A percentile compares a stretch with the other conserved stretches of the same genome.
Conservation (phyloP, 2,888 invertebrate genomes). For the Drosophila nr. fundita region DNA sequence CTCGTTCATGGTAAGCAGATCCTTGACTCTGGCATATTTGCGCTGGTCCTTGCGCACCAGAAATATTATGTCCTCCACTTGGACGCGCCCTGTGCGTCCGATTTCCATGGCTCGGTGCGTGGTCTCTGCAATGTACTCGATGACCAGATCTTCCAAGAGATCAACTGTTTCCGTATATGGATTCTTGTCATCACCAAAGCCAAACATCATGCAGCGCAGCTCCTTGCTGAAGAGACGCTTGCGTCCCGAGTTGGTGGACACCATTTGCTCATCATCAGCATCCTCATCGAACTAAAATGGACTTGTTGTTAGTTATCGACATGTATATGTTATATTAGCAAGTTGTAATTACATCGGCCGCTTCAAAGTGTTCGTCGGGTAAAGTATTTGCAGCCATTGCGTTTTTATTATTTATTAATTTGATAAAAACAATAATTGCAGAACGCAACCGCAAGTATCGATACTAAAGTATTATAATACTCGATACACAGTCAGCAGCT, state of each 20-base stretch:
- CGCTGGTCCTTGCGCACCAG: conserved; percentile 97
- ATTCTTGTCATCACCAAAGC: conserved; percentile 99
- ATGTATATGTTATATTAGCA: neutral
- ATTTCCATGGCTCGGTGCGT: conserved; percentile 98
- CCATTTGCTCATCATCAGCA: conserved; percentile 89
- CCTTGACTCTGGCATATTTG: conserved; percentile 99
- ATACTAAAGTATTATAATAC: conserved; percentile 2
- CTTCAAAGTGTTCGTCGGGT: conserved; percentile 80
- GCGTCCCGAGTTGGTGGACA: conserved; percentile 89
- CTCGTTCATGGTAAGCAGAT: conserved; percentile 98
- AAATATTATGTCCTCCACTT: conserved; percentile 99
- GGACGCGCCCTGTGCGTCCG: conserved; percentile 97
- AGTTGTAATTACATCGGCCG: conserved; percentile 71
- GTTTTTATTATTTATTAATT: conserved; percentile 20
- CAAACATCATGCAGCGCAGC: conserved; percentile 99
- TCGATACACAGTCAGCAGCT: conserved; percentile 1
- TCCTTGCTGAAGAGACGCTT: conserved; percentile 96
- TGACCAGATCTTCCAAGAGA: conserved; percentile 97
- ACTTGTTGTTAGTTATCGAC: neutral
- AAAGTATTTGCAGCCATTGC: conserved; percentile 69
- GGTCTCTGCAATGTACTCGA: conserved; percentile 98
- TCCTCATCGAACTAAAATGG: conserved; percentile 85
- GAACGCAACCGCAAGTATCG: conserved; percentile 1
- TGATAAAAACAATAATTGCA: neutral
- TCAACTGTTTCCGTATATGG: conserved; percentile 99